Evolutionary conservation across 2,797 vertebrate species (phyloP).

Genomic region (Malacoctenus gilli): DNA sequence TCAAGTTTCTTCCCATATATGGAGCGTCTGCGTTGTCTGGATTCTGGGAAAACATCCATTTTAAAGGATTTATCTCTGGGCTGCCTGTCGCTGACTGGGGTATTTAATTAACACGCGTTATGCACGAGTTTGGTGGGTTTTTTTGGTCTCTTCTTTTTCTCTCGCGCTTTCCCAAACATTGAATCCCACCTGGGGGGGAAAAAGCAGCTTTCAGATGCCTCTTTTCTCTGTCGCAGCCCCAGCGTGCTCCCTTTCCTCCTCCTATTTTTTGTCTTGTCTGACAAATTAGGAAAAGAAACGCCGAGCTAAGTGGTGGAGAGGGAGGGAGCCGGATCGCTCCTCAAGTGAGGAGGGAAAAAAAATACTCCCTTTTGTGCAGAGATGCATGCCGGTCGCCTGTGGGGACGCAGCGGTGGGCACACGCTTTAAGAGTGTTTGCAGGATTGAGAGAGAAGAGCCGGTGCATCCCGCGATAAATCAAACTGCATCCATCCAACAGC

Average conservation of each 20-base stretch:
- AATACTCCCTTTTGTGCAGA: background rate
- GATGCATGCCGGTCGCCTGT: too few species aligned
- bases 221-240: conserved; percentile 21
- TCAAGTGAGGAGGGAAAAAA: conserved; percentile 16
- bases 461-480: too few species aligned
- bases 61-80: conserved; percentile 18
- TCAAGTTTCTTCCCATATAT: conserved; percentile 1
- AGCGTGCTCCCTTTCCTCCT: conserved; percentile 1
- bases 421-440: too few species aligned
- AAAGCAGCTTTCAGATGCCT: conserved; percentile 28
- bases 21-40: too few species aligned
- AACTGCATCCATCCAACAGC: too few species aligned
- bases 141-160: conserved; percentile 19
- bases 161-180: background rate
- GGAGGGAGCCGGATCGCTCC: conserved; percentile 16
- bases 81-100: conserved; percentile 7
- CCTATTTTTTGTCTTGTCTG: conserved; percentile 21
- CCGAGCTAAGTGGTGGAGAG: conserved; percentile 13
- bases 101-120: conserved; percentile 36
- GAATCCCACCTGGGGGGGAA: conserved; percentile 36
- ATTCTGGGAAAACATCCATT: conserved; percentile 31
- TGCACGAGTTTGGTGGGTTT: conserved; percentile 20
- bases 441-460: too few species aligned
- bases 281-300: conserved; percentile 51
- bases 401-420: too few species aligned